A percentile compares a stretch with the other conserved stretches of the same genome.
Evolutionary conservation across 2,113 vertebrate genomes (phyloP).

Genomic region (Mus pahari): DNA sequence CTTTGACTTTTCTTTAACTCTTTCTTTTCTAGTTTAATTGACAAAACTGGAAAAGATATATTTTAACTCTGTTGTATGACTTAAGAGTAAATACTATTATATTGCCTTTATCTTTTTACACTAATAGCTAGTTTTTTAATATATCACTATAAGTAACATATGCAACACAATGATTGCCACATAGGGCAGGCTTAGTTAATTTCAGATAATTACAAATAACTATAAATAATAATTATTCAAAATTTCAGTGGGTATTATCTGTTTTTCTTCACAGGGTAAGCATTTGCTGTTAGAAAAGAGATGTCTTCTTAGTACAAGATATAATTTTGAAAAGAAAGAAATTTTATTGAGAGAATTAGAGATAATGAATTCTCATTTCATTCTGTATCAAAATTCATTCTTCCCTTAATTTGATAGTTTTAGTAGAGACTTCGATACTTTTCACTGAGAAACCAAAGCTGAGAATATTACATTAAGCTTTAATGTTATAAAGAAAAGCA

Average conservation of each 20-base stretch:
- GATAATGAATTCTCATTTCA: background rate
- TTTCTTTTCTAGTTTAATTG: slow-evolving; percentile 13
- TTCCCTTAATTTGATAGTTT: background rate
- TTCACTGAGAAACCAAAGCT: slow-evolving; percentile 8
- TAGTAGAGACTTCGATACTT: background rate
- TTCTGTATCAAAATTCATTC: slow-evolving; percentile 5
- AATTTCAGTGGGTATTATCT: background rate
- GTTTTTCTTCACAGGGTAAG: background rate
- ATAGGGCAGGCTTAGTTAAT: background rate
- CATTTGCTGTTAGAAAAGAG: slow-evolving; percentile 9
- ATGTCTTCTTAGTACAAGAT: background rate
- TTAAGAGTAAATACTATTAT: background rate
- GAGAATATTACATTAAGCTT: slow-evolving; percentile 2
- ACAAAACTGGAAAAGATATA: background rate
- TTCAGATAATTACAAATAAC: background rate
- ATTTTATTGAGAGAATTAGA: slow-evolving; percentile 20
- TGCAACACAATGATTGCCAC: background rate
- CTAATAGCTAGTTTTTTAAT: background rate
- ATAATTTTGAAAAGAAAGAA: slow-evolving; percentile 46
- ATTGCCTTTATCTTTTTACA: background rate
- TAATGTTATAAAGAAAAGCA: slow-evolving; percentile 18
- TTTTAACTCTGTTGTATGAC: background rate
- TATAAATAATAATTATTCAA: background rate
- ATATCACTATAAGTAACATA: background rate
- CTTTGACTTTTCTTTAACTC: background rate